phyloP scores from a whole-genome alignment of 2,888 invertebrate genomes.

The Mystacides longicornis region DNA sequence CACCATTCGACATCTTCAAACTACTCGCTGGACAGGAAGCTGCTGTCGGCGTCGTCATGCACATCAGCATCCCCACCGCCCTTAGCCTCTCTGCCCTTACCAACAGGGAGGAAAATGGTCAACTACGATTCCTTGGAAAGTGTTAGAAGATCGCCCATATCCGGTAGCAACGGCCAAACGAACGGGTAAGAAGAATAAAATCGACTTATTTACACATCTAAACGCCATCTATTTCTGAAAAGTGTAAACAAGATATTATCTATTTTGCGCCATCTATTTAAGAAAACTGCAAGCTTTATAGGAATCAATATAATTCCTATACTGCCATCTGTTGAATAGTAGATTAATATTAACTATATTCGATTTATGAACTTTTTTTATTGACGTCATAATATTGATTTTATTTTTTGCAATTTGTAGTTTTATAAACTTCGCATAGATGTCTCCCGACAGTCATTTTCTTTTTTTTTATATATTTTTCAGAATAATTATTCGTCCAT shows the following conservation, averaged over 20 bases:
- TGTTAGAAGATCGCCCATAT: constrained; percentile 40
- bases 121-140: constrained; percentile 44
- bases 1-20: constrained; percentile 34
- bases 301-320: not conserved
- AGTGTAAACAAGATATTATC: not conserved
- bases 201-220: not conserved
- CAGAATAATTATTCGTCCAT: too few species aligned
- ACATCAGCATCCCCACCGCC: constrained; percentile 54
- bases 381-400: too few species aligned
- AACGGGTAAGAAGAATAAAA: constrained; percentile 18
- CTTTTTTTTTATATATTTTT: too few species aligned
- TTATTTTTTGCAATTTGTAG: too few species aligned
- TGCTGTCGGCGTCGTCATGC: constrained; percentile 37
- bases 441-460: too few species aligned
- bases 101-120: constrained; percentile 28
- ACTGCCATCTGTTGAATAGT: not conserved
- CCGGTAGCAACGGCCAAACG: constrained; percentile 33
- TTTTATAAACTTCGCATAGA: too few species aligned
- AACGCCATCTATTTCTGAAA: not conserved
- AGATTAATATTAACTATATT: not conserved
- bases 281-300: not conserved
- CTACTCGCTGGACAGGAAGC: constrained; percentile 49
- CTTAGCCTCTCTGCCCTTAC: constrained; percentile 51
- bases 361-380: not conserved
- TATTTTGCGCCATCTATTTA: not conserved